Percentiles rank a stretch among this genome's conserved stretches.
These are phyloP conservation scores for Arizona elegans DNA, from an alignment of 2,113 vertebrate species.

Conservation along the genomic window DNA sequence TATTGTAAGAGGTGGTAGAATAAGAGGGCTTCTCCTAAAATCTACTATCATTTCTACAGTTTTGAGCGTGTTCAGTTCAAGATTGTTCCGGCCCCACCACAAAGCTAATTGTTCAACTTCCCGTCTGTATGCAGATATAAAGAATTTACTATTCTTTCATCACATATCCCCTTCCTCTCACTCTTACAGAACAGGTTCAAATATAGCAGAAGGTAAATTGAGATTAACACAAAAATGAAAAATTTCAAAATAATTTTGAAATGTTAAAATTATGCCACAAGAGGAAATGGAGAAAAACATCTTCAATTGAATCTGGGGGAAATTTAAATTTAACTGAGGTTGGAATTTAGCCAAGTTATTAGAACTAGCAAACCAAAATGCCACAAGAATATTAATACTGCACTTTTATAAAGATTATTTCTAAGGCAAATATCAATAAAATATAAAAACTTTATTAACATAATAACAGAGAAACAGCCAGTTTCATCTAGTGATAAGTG, in stretches of 20 bases:
- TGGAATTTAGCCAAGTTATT: slow-evolving; percentile 59
- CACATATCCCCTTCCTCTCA: slow-evolving; percentile 39
- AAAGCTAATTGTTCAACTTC: too few species aligned
- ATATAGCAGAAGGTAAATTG: slow-evolving; percentile 35
- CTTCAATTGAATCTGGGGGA: slow-evolving; percentile 48
- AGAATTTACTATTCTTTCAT: background rate
- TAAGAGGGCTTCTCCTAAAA: too few species aligned
- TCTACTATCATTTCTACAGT: too few species aligned
- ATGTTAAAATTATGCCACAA: slow-evolving; percentile 25
- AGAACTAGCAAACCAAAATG: slow-evolving; percentile 62
- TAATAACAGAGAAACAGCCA: slow-evolving; percentile 16
- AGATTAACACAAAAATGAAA: slow-evolving; percentile 41
- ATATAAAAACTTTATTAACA: slow-evolving; percentile 39
- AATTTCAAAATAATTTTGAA: slow-evolving; percentile 44
- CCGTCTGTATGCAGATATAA: too few species aligned
- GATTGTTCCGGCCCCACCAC: too few species aligned
- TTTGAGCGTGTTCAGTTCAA: too few species aligned
- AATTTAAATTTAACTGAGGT: slow-evolving; percentile 56
- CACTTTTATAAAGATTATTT: slow-evolving; percentile 50
- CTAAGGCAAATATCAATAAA: slow-evolving; percentile 59
- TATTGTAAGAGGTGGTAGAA: too few species aligned
- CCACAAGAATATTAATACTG: slow-evolving; percentile 50
- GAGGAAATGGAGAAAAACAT: slow-evolving; percentile 43
- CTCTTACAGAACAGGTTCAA: slow-evolving; percentile 32
- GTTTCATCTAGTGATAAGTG: background rate